A percentile compares a stretch with the other conserved stretches of the same genome.
Conservation (phyloP, 2,113 vertebrate species). For the Tupaia chinensis region DNA sequence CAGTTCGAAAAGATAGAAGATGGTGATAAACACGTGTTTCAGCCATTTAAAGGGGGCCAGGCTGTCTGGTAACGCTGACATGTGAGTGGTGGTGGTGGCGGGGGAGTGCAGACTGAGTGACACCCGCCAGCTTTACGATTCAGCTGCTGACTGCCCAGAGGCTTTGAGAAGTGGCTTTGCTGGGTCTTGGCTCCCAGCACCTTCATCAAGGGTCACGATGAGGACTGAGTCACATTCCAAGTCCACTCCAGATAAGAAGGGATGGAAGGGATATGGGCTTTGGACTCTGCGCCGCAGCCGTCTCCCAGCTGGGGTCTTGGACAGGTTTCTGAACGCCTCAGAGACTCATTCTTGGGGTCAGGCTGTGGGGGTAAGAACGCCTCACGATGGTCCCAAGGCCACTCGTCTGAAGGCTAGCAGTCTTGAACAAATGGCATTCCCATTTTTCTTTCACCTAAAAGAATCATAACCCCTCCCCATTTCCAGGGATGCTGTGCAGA, state of each 20-base stretch:
- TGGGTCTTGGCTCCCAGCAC: not conserved
- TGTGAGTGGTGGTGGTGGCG: not conserved
- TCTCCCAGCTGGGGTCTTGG: not conserved
- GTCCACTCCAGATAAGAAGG: not conserved
- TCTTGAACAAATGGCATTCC: not conserved
- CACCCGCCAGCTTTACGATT: accelerated
- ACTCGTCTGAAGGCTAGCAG: not conserved
- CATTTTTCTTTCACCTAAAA: too few species aligned
- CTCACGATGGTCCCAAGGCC: not conserved
- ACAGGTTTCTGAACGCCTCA: not conserved
- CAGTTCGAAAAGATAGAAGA: not conserved
- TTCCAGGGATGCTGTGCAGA: not conserved
- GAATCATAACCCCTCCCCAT: not conserved
- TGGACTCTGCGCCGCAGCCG: not conserved
- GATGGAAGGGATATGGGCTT: not conserved
- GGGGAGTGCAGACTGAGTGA: not conserved
- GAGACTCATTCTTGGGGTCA: not conserved
- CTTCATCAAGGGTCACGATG: not conserved
- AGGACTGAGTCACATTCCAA: not conserved
- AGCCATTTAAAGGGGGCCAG: not conserved
- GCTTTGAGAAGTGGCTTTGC: accelerated
- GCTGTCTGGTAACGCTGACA: not conserved
- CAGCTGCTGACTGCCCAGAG: not conserved
- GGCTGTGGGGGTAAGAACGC: not conserved
- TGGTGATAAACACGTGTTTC: not conserved